Evolutionary conservation across 2,113 vertebrate genomes (phyloP).

Genomic region (Oreochromis niloticus): DNA sequence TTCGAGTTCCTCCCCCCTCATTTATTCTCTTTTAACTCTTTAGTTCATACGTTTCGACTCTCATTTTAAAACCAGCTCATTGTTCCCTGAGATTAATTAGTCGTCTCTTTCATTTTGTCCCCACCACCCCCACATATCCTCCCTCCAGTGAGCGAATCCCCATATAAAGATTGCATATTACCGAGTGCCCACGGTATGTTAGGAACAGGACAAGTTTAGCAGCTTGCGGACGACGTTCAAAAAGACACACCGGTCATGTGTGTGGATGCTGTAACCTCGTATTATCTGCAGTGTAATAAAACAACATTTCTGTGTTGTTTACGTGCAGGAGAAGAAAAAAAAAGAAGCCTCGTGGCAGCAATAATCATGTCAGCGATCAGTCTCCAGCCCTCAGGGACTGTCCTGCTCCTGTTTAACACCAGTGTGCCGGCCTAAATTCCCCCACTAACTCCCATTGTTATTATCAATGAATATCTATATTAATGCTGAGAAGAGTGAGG

Average conservation of each 20-base stretch:
- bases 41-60: neutral
- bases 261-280: neutral
- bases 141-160: constrained; percentile 18
- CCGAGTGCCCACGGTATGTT: neutral
- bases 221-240: neutral
- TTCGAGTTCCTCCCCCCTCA: neutral
- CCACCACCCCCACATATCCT: constrained; percentile 19
- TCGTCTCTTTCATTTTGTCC: constrained; percentile 7
- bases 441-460: constrained; percentile 41
- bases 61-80: neutral
- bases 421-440: constrained; percentile 59
- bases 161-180: constrained; percentile 34
- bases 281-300: neutral
- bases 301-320: neutral
- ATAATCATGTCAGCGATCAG: constrained; percentile 56
- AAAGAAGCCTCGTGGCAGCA: neutral
- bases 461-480: constrained; percentile 14
- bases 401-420: constrained; percentile 61
- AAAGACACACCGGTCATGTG: neutral
- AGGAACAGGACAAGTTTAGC: constrained; percentile 7
- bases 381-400: constrained; percentile 47
- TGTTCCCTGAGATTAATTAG: constrained; percentile 56
- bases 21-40: neutral
- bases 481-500: neutral
- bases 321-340: neutral